A percentile compares a stretch with the other conserved stretches of the same genome.
Conservation (phyloP, 2,113 vertebrate genomes). For the Melanerpes aurifrons region DNA sequence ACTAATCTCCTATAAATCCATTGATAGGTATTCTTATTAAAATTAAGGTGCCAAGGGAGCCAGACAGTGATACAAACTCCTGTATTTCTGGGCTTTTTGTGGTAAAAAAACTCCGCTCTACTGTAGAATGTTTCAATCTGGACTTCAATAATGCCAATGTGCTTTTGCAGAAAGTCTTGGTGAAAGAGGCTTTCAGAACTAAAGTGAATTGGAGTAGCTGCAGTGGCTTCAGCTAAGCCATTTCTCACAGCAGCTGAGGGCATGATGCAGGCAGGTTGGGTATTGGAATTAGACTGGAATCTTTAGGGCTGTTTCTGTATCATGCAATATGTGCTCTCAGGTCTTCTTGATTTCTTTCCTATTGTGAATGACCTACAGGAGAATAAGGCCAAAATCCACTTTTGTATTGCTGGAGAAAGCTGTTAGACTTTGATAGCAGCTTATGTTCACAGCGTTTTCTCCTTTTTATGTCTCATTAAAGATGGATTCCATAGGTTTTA, state of each 20-base stretch:
- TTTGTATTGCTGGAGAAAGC: background rate
- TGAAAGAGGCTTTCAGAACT: background rate
- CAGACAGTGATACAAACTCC: background rate
- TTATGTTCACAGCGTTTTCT: background rate
- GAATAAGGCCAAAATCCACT: background rate
- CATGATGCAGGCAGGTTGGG: background rate
- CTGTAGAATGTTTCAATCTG: background rate
- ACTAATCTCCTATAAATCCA: background rate
- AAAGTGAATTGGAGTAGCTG: background rate
- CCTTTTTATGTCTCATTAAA: background rate
- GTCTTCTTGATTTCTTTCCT: background rate
- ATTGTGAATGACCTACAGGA: background rate
- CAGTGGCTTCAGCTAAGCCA: background rate
- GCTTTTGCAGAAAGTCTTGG: background rate
- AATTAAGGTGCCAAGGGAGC: background rate
- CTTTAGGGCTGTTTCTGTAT: background rate
- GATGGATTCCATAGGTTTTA: background rate
- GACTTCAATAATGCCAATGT: background rate
- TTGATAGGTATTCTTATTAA: background rate
- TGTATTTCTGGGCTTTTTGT: background rate
- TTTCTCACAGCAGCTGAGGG: constrained; percentile 16
- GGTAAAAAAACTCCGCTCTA: background rate
- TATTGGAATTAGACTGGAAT: constrained; percentile 6
- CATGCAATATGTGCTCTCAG: background rate
- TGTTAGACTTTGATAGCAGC: background rate